Percentiles rank a stretch among this genome's conserved stretches.
phyloP scores from a whole-genome alignment of 2,113 vertebrate species.

The Lepisosteus osseus region DNA sequence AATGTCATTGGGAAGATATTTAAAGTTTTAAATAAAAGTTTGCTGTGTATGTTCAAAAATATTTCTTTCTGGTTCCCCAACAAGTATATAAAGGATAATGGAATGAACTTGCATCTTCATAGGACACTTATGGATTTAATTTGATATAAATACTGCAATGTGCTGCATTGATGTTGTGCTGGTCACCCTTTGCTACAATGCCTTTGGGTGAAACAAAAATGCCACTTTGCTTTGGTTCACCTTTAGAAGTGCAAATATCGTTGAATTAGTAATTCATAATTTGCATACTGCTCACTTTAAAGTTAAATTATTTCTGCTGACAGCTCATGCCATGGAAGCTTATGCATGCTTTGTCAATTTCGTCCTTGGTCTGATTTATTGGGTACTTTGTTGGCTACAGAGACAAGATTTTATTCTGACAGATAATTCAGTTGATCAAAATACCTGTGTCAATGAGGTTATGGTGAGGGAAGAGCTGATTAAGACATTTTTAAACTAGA shows the following conservation, averaged over 20 bases:
- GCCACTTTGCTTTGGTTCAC: neutral
- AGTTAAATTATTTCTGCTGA: constrained; percentile 11
- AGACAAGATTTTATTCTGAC: constrained; percentile 12
- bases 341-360: constrained; percentile 2
- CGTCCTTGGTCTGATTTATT: constrained; percentile 16
- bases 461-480: neutral
- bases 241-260: constrained; percentile 15
- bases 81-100: too few species aligned
- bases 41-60: too few species aligned
- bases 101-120: too few species aligned
- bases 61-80: too few species aligned
- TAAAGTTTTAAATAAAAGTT: too few species aligned
- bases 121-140: neutral
- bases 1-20: too few species aligned
- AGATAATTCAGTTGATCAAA: constrained; percentile 17
- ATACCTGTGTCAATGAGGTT: constrained; percentile 6
- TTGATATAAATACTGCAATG: neutral
- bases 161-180: neutral
- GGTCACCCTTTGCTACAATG: neutral
- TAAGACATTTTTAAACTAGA: neutral
- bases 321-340: constrained; percentile 9
- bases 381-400: constrained; percentile 9
- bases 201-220: neutral
- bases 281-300: constrained; percentile 16
- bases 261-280: constrained; percentile 12